phyloP scores from a whole-genome alignment of 2,113 vertebrate genomes.

The Oreochromis niloticus region DNA sequence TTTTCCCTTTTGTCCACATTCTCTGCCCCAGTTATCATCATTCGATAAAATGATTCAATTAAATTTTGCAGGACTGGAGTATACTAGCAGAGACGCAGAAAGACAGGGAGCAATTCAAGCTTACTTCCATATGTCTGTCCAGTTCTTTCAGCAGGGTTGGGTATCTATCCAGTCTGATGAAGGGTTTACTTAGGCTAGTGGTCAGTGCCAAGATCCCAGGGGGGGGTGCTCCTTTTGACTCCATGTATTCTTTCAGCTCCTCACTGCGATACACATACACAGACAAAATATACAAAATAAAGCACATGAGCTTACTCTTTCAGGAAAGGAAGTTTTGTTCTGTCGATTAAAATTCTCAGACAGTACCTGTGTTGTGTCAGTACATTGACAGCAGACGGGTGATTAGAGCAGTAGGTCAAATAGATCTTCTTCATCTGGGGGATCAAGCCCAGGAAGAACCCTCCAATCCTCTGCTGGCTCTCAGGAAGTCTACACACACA shows the following conservation, averaged over 20 bases:
- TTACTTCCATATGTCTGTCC: constrained; percentile 95
- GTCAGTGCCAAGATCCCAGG: constrained; percentile 93
- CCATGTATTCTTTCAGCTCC: constrained; percentile 94
- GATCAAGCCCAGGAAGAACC: constrained; percentile 89
- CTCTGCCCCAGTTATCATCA: background rate
- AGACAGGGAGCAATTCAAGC: background rate
- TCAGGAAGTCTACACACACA: constrained; percentile 81
- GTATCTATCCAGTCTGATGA: constrained; percentile 94
- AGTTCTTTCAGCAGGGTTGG: constrained; percentile 93
- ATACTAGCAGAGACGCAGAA: background rate
- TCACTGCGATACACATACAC: constrained; percentile 71
- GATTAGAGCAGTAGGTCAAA: constrained; percentile 90
- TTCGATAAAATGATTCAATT: background rate
- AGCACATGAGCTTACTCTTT: background rate
- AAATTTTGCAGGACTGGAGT: background rate
- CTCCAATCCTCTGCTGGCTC: constrained; percentile 88
- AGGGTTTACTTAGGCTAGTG: constrained; percentile 92
- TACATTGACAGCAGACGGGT: constrained; percentile 89
- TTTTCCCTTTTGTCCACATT: accelerated
- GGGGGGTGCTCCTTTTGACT: constrained; percentile 84
- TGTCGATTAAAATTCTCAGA: background rate
- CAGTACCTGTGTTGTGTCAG: constrained; percentile 90
- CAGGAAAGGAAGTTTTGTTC: background rate
- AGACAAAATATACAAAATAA: background rate
- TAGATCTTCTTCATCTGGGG: constrained; percentile 88